phyloP scores from a whole-genome alignment of 2,113 vertebrate genomes.

The Myocastor coypus region DNA sequence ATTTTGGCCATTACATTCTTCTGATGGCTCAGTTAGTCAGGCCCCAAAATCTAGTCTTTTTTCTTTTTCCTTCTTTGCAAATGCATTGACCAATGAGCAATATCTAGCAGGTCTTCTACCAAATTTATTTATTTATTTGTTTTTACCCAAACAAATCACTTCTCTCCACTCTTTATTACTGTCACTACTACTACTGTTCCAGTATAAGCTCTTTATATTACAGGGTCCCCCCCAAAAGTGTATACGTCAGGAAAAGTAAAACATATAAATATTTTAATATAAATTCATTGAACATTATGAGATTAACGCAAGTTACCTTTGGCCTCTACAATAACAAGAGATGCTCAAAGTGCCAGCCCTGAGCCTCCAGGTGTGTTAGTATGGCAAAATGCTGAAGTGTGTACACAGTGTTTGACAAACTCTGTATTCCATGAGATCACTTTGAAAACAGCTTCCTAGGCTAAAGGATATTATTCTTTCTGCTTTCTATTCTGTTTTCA shows the following conservation, averaged over 20 bases:
- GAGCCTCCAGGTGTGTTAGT: background rate
- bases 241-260: background rate
- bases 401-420: background rate
- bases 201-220: background rate
- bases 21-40: background rate
- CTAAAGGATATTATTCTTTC: background rate
- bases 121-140: background rate
- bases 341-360: background rate
- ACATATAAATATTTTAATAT: background rate
- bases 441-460: background rate
- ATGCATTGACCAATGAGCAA: constrained; percentile 12
- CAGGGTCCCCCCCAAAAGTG: background rate
- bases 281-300: background rate
- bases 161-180: background rate
- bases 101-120: background rate
- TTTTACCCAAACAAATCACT: constrained; percentile 12
- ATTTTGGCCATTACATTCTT: background rate
- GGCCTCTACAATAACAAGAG: background rate
- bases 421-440: background rate
- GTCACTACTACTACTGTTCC: background rate
- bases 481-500: background rate
- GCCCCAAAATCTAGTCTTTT: background rate
- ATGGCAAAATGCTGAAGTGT: background rate
- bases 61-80: background rate
- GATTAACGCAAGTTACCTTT: background rate